Evolutionary conservation across 2,797 vertebrate species (phyloP).

Genomic region (Enteromius afrohamiltoni): DNA sequence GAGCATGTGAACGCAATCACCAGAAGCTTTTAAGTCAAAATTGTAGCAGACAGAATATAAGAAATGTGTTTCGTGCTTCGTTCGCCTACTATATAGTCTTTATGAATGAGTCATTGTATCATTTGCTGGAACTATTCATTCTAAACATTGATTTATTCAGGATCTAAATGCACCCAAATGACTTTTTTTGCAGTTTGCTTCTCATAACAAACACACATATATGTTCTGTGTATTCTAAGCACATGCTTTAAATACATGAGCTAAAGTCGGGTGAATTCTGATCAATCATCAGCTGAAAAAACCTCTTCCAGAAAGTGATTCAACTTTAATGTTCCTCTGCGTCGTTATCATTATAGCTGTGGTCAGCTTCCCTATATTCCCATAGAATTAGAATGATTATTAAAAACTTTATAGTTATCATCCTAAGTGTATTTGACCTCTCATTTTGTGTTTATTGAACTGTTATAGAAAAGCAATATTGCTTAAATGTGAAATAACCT

Average conservation of each 20-base stretch:
- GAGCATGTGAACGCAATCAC: too few relatives aligned
- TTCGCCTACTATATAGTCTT: too few relatives aligned
- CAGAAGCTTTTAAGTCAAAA: too few relatives aligned
- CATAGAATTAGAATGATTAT: too few relatives aligned
- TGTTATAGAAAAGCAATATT: neutral
- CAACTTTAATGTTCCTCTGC: neutral
- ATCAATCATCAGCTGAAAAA: neutral
- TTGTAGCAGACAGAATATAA: too few relatives aligned
- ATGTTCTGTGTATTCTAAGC: neutral
- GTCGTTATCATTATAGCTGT: neutral
- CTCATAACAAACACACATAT: neutral
- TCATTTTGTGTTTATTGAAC: neutral
- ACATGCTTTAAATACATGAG: neutral
- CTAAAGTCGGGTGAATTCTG: neutral
- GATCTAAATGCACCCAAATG: neutral
- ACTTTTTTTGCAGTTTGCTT: neutral
- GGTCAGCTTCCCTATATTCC: too few relatives aligned
- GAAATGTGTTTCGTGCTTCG: too few relatives aligned
- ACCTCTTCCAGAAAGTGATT: neutral
- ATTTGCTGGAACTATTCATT: neutral
- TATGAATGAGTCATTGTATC: neutral
- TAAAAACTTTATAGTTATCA: neutral
- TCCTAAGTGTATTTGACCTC: neutral
- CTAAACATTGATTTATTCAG: neutral
- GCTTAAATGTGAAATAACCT: conserved; percentile 5